Percentiles rank a stretch among this genome's conserved stretches.
Conservation (phyloP, 2,888 invertebrate species). For the Cosmorhoe ocellata region DNA sequence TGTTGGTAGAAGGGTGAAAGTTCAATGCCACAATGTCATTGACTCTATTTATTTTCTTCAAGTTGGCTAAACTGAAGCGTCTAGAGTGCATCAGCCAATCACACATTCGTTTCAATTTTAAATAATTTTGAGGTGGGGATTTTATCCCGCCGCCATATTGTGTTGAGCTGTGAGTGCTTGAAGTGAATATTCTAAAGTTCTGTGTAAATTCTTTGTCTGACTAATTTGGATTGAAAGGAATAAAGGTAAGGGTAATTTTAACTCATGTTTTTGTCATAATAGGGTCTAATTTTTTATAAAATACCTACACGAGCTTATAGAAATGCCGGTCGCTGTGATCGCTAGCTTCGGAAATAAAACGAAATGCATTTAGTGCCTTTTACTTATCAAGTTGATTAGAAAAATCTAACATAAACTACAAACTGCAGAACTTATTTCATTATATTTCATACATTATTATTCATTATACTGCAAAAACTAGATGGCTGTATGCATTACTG, state of each 20-base stretch:
- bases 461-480: background rate
- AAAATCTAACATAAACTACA: too few relatives aligned
- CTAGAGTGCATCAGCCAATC: constrained; percentile 64
- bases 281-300: background rate
- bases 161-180: constrained; percentile 78
- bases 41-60: constrained; percentile 29
- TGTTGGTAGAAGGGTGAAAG: constrained; percentile 39
- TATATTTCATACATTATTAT: background rate
- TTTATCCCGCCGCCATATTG: constrained; percentile 79
- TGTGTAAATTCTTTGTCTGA: constrained; percentile 72
- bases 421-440: too few relatives aligned
- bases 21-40: constrained; percentile 37
- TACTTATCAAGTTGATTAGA: background rate
- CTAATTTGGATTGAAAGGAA: constrained; percentile 69
- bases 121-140: constrained; percentile 78
- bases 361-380: constrained; percentile 7
- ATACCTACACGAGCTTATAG: constrained; percentile 5
- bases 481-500: background rate
- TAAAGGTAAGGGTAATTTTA: constrained; percentile 66
- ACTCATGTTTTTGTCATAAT: constrained; percentile 68
- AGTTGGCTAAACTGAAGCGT: constrained; percentile 70
- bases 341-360: constrained; percentile 14
- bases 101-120: constrained; percentile 65
- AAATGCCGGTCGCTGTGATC: constrained; percentile 46
- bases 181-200: constrained; percentile 65